A percentile compares a stretch with the other conserved stretches of the same genome.
phyloP scores from a whole-genome alignment of 2,113 vertebrate genomes.

The Anhinga rufa region DNA sequence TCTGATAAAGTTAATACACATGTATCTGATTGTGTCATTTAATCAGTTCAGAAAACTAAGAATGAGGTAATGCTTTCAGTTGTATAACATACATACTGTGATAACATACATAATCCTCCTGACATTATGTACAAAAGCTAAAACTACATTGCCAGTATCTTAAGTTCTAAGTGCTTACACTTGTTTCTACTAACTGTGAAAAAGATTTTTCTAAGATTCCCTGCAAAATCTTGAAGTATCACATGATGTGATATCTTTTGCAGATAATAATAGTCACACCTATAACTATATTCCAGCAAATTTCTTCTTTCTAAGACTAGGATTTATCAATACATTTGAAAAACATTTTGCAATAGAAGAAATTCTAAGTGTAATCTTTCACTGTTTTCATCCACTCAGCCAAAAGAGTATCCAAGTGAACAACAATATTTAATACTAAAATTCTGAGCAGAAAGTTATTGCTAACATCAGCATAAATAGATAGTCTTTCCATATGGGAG shows the following conservation, averaged over 20 bases:
- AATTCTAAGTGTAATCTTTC: background rate
- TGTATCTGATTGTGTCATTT: background rate
- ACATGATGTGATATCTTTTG: background rate
- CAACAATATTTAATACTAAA: background rate
- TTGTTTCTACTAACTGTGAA: background rate
- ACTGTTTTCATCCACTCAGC: background rate
- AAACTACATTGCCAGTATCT: background rate
- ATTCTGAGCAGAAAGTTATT: background rate
- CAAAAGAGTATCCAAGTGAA: background rate
- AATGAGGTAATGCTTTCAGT: background rate
- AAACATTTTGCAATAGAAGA: background rate
- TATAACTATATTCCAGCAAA: background rate
- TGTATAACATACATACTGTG: background rate
- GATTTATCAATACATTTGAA: background rate
- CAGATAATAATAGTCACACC: background rate
- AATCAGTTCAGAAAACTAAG: background rate
- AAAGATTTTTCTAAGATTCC: background rate
- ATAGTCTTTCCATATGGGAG: background rate
- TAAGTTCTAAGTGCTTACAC: background rate
- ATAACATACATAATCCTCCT: background rate
- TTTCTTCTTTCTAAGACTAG: background rate
- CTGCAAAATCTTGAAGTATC: background rate
- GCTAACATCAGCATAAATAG: background rate
- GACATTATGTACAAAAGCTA: background rate
- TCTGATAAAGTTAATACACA: background rate